phyloP scores from a whole-genome alignment of 2,113 vertebrate species.

The Upupa epops region DNA sequence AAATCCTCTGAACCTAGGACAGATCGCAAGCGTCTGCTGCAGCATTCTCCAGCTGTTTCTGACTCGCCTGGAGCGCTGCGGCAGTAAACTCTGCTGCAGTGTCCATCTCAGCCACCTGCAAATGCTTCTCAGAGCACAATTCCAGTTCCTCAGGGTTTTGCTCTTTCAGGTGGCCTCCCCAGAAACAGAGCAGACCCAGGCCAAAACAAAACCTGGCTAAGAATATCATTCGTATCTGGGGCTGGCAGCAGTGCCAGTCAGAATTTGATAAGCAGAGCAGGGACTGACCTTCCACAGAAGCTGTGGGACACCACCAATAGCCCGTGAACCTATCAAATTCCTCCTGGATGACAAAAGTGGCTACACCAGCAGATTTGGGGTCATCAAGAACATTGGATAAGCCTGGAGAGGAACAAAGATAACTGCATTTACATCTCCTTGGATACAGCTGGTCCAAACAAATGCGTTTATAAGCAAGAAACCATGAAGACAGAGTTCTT shows the following conservation, averaged over 20 bases:
- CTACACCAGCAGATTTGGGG: slow-evolving; percentile 92
- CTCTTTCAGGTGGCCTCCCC: neutral
- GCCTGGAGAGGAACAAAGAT: slow-evolving; percentile 68
- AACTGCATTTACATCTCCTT: neutral
- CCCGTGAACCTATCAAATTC: slow-evolving; percentile 97
- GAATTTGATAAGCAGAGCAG: neutral
- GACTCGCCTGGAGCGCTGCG: neutral
- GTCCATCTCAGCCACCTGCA: neutral
- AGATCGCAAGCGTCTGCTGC: neutral
- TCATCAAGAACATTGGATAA: slow-evolving; percentile 90
- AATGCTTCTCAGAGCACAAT: neutral
- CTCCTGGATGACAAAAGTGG: slow-evolving; percentile 98
- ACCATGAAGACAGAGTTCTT: neutral
- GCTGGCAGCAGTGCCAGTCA: neutral
- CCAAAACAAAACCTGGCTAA: neutral
- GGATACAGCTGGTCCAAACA: neutral
- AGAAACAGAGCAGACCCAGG: neutral
- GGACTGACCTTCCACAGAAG: slow-evolving; percentile 82
- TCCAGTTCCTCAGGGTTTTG: neutral
- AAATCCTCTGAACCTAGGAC: slow-evolving; percentile 79
- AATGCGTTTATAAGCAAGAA: neutral
- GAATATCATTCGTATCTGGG: neutral
- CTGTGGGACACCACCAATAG: slow-evolving; percentile 95
- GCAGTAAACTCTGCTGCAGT: neutral
- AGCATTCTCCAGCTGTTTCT: neutral